phyloP scores from a whole-genome alignment of 2,888 invertebrate species.

The Phengaris alcon region DNA sequence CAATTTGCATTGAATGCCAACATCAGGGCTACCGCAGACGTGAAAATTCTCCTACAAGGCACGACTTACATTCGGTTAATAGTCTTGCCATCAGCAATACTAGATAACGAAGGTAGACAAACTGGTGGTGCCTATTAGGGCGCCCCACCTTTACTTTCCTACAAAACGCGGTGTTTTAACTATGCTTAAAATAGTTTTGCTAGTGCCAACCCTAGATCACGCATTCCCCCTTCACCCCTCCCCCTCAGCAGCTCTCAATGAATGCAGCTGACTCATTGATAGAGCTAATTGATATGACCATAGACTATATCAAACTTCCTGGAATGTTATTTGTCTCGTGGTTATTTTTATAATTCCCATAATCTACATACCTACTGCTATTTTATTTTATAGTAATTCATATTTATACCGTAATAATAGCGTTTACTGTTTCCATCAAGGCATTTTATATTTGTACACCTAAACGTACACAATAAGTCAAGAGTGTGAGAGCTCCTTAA shows the following conservation, averaged over 20 bases:
- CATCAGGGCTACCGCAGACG: constrained; percentile 29
- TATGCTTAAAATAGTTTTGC: background rate
- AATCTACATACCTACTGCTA: background rate
- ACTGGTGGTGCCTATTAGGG: too few relatives aligned
- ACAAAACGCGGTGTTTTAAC: too few relatives aligned
- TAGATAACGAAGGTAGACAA: too few relatives aligned
- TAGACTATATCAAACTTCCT: constrained; percentile 40
- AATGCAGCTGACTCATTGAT: constrained; percentile 67
- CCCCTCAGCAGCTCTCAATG: constrained; percentile 54
- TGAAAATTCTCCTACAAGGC: constrained; percentile 37
- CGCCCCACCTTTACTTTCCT: too few relatives aligned
- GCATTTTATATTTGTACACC: too few relatives aligned
- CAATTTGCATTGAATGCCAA: constrained; percentile 56
- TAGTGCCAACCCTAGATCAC: background rate
- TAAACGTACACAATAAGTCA: too few relatives aligned
- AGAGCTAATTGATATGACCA: constrained; percentile 66
- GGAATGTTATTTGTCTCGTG: constrained; percentile 32
- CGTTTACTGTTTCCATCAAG: too few relatives aligned
- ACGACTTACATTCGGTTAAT: background rate
- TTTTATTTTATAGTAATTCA: background rate
- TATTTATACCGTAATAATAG: background rate
- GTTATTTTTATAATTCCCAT: constrained; percentile 1
- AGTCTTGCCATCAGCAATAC: too few relatives aligned
- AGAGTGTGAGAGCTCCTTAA: too few relatives aligned
- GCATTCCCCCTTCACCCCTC: background rate